A percentile compares a stretch with the other conserved stretches of the same genome.
These are phyloP conservation scores for Cyclophora punctaria DNA, from an alignment of 2,888 invertebrate species.

Conservation along the genomic window DNA sequence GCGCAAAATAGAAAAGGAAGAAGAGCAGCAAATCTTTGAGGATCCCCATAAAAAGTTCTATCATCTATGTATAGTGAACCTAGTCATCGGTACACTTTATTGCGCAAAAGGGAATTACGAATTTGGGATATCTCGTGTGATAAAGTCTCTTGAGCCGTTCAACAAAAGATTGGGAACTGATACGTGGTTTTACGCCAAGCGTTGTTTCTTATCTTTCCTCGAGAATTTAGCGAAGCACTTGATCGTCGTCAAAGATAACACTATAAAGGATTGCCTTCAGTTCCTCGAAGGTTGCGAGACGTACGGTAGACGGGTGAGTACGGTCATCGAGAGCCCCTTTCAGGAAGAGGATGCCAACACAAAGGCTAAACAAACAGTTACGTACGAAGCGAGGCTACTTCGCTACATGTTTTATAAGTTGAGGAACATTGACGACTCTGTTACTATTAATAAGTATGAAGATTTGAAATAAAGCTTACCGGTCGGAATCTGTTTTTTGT, in stretches of 20 bases:
- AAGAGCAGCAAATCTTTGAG: slow-evolving; percentile 93
- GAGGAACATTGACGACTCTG: slow-evolving; percentile 71
- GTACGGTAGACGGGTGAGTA: slow-evolving; percentile 88
- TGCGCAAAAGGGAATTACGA: slow-evolving; percentile 99
- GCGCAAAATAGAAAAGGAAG: slow-evolving; percentile 98
- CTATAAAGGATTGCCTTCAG: slow-evolving; percentile 89
- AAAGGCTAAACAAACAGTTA: slow-evolving; percentile 90
- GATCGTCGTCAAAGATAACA: slow-evolving; percentile 89
- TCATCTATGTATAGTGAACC: slow-evolving; percentile 98
- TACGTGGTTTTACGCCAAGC: slow-evolving; percentile 98
- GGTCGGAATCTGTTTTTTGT: slow-evolving; percentile 55
- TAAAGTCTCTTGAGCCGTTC: slow-evolving; percentile 96
- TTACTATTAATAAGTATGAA: slow-evolving; percentile 70
- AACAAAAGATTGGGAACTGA: slow-evolving; percentile 96
- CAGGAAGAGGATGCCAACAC: slow-evolving; percentile 80
- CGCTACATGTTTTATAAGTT: slow-evolving; percentile 86
- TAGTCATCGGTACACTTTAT: slow-evolving; percentile 98
- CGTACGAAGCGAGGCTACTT: slow-evolving; percentile 90
- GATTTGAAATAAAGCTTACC: slow-evolving; percentile 69
- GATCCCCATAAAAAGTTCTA: slow-evolving; percentile 95
- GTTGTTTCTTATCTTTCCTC: slow-evolving; percentile 94
- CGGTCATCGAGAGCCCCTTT: slow-evolving; percentile 87
- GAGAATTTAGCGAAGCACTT: slow-evolving; percentile 94
- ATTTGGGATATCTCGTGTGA: slow-evolving; percentile 97
- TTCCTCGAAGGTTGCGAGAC: slow-evolving; percentile 94